phyloP scores from a whole-genome alignment of 2,888 invertebrate species.

The Epinotia ramella region DNA sequence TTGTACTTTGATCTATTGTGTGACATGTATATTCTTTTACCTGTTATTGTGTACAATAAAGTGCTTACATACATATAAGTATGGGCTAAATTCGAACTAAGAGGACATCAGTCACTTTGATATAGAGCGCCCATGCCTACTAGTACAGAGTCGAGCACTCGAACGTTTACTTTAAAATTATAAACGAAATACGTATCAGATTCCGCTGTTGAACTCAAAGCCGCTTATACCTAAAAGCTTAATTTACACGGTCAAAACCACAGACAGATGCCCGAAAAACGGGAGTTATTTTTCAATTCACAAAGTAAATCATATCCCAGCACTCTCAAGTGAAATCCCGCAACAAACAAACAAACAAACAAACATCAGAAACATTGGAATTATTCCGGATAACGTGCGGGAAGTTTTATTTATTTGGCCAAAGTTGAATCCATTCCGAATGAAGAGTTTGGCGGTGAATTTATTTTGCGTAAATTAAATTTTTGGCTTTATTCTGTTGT shows the following conservation, averaged over 20 bases:
- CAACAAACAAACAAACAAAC: background rate
- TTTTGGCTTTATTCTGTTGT: background rate
- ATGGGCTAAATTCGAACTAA: too few species aligned
- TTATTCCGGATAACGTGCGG: constrained; percentile 19
- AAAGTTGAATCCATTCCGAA: constrained; percentile 10
- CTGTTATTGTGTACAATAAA: too few species aligned
- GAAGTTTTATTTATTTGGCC: constrained; percentile 32
- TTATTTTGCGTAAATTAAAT: background rate
- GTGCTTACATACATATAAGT: too few species aligned
- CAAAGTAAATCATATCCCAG: constrained; percentile 20
- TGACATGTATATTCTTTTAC: too few species aligned
- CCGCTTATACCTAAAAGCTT: background rate
- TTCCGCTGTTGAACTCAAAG: background rate
- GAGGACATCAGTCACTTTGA: too few species aligned
- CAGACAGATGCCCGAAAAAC: background rate
- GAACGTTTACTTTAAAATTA: too few species aligned
- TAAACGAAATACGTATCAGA: background rate
- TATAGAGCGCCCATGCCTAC: too few species aligned
- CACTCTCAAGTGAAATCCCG: constrained; percentile 27
- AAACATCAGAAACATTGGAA: constrained; percentile 22
- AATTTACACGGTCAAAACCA: background rate
- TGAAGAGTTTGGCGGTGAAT: background rate
- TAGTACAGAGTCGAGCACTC: too few species aligned
- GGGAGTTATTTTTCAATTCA: constrained; percentile 12
- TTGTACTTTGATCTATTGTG: too few species aligned